Evolutionary conservation across 2,888 invertebrate genomes (phyloP), one percentile per base, ranked within the genome.

Genomic region (Neoscelio sp.): DNA sequence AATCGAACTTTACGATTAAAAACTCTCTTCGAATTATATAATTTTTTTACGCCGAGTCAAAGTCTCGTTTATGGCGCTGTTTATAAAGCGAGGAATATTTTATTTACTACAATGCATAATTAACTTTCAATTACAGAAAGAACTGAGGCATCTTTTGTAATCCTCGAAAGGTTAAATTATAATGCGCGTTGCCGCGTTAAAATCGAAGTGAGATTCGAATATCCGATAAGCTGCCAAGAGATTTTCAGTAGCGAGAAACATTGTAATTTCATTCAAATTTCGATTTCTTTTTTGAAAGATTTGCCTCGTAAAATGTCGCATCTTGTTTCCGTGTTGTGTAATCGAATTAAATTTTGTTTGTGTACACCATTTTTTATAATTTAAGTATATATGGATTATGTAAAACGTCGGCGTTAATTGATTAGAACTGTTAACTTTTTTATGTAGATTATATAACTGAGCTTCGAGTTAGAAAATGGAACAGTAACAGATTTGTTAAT

Each of bases 1-100:
- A 64, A 60, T 70, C 58, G 52, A 68, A 65, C 33, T 74, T 74
- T 7, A n/a, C 58, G 58, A 58, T 74, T 65, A 58, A 50, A 23
- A 26, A 40, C 56, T 74, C 64, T 64, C 64, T 56, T 64, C 13
- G 4, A 18, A 30, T 65, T 74, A 56, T 48, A 17, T 30, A 74
- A 74, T 46, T 62, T 35, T n/a, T 38, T 62, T 35, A 26, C 2
- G 35, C 18, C 13, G 62, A 40, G 13, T 54, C 71, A 52, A 54
- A 52, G 44, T 54, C 48, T 60, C 38, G n/a, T 52, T 71, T 30
- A 23, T 44, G 23, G 12, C 48, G 28, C 20, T 23, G 10, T 8
- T 40, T n/a, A 18, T 30, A 38, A 48, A 20, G 2, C 12, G 13
- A 6, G 2, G 28, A 68, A 26, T 46, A 44, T 26, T 30, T 56